phyloP scores from a whole-genome alignment of 2,797 vertebrate species.

The Corythornis leucogaster region DNA sequence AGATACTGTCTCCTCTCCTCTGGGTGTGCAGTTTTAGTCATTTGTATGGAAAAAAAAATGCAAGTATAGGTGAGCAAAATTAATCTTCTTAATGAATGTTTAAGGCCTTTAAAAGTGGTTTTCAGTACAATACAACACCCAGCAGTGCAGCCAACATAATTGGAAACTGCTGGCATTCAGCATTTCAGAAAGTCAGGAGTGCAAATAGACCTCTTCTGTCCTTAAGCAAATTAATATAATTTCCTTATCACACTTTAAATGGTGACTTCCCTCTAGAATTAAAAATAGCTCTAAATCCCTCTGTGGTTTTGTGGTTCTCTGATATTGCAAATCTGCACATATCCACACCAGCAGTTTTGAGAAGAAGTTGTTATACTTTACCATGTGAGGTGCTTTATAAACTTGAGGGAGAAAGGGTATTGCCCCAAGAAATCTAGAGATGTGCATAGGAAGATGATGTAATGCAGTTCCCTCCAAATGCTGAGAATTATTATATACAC shows the following conservation, averaged over 20 bases:
- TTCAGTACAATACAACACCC: not conserved
- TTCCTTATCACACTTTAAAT: constrained; percentile 49
- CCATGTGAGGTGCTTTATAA: not conserved
- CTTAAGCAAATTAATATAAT: constrained; percentile 33
- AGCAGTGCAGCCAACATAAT: not conserved
- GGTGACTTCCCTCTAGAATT: constrained; percentile 44
- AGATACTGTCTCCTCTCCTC: not conserved
- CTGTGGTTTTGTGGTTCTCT: constrained; percentile 50
- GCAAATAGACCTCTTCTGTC: constrained; percentile 5
- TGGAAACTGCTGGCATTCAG: not conserved
- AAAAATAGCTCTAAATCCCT: constrained; percentile 46
- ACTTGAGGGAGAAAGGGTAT: not conserved
- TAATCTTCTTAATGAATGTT: not conserved
- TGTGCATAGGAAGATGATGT: not conserved
- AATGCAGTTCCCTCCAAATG: not conserved
- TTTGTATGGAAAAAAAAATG: not conserved
- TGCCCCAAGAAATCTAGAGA: not conserved
- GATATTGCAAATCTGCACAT: constrained; percentile 16
- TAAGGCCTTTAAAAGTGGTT: constrained; percentile 6
- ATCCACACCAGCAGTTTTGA: constrained; percentile 36
- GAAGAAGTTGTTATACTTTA: constrained; percentile 3
- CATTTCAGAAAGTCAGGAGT: constrained; percentile 15
- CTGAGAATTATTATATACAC: not conserved
- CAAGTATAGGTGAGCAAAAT: not conserved
- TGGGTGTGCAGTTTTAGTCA: not conserved